Conservation (phyloP, 1,140 invertebrate genomes). For the Brachionus koreanus region DNA sequence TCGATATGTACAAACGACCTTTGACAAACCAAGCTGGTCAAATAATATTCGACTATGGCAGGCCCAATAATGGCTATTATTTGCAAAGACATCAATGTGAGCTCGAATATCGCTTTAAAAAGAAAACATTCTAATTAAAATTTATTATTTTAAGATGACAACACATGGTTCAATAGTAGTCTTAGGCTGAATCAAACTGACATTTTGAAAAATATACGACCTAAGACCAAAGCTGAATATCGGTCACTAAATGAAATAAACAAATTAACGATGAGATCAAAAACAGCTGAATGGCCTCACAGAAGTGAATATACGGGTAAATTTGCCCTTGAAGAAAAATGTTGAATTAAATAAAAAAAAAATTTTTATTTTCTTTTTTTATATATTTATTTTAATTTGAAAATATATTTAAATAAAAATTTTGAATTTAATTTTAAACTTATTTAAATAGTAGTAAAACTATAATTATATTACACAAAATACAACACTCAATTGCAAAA, state of each 20-base stretch:
- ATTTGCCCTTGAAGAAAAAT: slow-evolving; percentile 48
- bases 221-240: slow-evolving; percentile 52
- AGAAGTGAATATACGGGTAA: slow-evolving; percentile 54
- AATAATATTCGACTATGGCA: slow-evolving; percentile 52
- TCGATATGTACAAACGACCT: slow-evolving; percentile 53
- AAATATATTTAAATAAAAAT: too few species aligned
- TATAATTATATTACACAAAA: too few species aligned
- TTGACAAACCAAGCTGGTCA: slow-evolving; percentile 52
- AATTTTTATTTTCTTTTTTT: too few species aligned
- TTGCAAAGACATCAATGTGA: slow-evolving; percentile 53
- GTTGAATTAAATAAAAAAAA: too few species aligned
- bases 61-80: slow-evolving; percentile 55
- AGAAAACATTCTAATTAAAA: neutral
- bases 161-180: slow-evolving; percentile 54
- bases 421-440: too few species aligned
- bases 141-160: slow-evolving; percentile 49
- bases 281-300: slow-evolving; percentile 49
- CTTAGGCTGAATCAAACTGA: slow-evolving; percentile 52
- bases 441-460: too few species aligned
- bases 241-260: slow-evolving; percentile 47
- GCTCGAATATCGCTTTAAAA: neutral
- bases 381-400: too few species aligned
- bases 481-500: too few species aligned
- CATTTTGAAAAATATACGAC: slow-evolving; percentile 50
- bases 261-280: slow-evolving; percentile 45